A percentile compares a stretch with the other conserved stretches of the same genome.
phyloP scores from a whole-genome alignment of 2,797 vertebrate species.

The Pachyuromys duprasi region DNA sequence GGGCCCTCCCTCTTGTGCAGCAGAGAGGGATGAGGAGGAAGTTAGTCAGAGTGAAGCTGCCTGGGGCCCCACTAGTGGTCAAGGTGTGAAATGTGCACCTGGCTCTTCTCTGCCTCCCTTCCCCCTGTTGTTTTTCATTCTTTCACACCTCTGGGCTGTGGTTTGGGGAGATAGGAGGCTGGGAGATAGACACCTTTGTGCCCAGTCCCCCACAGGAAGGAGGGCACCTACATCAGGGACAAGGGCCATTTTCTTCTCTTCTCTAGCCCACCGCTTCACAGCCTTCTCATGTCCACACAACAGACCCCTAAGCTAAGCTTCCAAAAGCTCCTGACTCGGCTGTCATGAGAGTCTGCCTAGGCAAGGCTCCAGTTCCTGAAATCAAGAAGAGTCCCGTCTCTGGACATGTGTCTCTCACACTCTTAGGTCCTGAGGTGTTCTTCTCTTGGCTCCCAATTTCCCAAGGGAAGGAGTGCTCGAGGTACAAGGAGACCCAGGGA shows the following conservation, averaged over 20 bases:
- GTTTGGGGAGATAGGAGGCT: slow-evolving; percentile 78
- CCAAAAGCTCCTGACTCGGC: neutral
- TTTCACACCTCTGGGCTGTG: slow-evolving; percentile 82
- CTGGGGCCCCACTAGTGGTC: slow-evolving; percentile 76
- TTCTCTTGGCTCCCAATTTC: slow-evolving; percentile 1
- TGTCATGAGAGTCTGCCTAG: neutral
- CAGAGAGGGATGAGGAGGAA: slow-evolving; percentile 74
- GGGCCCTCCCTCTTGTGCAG: neutral
- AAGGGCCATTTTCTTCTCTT: slow-evolving; percentile 53
- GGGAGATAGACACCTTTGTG: slow-evolving; percentile 56
- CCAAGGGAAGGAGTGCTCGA: neutral
- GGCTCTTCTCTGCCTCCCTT: slow-evolving; percentile 68
- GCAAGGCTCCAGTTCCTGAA: neutral
- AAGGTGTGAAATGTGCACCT: slow-evolving; percentile 84
- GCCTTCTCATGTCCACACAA: neutral
- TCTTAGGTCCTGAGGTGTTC: neutral
- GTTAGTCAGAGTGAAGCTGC: slow-evolving; percentile 82
- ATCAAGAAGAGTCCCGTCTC: slow-evolving; percentile 72
- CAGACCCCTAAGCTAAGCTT: neutral
- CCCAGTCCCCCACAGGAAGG: slow-evolving; percentile 73
- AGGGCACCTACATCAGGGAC: slow-evolving; percentile 65
- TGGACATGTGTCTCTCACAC: neutral
- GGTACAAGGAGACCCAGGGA: neutral
- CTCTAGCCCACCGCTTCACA: neutral
- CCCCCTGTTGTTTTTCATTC: slow-evolving; percentile 77